A percentile compares a stretch with the other conserved stretches of the same genome.
Conservation (phyloP, 1,140 invertebrate species). For the Caenorhabditis brenneri region DNA sequence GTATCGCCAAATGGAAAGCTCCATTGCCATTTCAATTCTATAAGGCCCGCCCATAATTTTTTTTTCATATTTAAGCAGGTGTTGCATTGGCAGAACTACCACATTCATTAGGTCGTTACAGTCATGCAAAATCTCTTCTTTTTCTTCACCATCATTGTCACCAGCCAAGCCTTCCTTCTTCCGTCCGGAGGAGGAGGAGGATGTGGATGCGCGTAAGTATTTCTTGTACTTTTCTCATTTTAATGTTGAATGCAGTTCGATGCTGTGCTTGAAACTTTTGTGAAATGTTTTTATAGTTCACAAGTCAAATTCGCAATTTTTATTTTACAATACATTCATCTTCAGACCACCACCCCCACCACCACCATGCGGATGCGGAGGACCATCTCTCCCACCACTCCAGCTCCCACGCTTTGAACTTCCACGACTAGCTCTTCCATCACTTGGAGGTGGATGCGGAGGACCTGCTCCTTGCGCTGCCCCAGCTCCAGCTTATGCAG, state of each 20-base stretch:
- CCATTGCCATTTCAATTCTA: slow-evolving; percentile 9
- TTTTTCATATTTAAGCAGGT: background rate
- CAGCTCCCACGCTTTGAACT: slow-evolving; percentile 22
- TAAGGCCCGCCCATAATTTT: background rate
- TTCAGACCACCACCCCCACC: slow-evolving; percentile 29
- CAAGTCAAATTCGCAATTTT: background rate
- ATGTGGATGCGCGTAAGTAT: slow-evolving; percentile 41
- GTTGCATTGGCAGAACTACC: background rate
- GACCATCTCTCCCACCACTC: slow-evolving; percentile 9
- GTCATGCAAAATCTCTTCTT: slow-evolving; percentile 28
- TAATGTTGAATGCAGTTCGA: background rate
- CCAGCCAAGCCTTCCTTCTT: slow-evolving; percentile 35
- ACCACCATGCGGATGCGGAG: slow-evolving; percentile 40
- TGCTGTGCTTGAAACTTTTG: background rate
- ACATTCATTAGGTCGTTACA: slow-evolving; percentile 23
- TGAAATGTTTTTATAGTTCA: background rate
- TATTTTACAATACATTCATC: background rate
- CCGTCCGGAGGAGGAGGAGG: slow-evolving; percentile 35
- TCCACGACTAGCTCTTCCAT: slow-evolving; percentile 25
- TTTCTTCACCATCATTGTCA: slow-evolving; percentile 23
- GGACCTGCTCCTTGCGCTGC: background rate
- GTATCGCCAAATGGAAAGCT: slow-evolving; percentile 25
- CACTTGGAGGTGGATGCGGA: slow-evolving; percentile 5
- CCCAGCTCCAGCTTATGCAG: background rate
- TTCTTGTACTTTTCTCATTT: background rate